Evolutionary conservation across 2,888 invertebrate genomes (phyloP).

Genomic region (Scrobipalpa atriplicella): DNA sequence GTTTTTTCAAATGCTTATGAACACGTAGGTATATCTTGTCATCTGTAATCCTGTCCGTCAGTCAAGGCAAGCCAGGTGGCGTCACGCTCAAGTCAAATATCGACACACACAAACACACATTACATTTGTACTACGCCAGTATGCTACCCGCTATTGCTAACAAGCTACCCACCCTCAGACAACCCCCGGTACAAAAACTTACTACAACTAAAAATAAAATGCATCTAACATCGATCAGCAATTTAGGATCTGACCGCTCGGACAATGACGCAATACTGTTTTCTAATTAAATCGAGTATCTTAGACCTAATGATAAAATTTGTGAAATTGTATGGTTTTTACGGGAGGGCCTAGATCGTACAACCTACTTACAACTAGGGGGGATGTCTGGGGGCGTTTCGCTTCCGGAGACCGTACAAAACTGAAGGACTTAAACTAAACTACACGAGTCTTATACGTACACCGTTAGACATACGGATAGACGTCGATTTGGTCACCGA

Average conservation of each 20-base stretch:
- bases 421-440: conserved; percentile 57
- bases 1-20: neutral
- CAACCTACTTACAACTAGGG: conserved; percentile 69
- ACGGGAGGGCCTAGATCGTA: conserved; percentile 48
- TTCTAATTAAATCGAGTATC: conserved; percentile 40
- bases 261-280: conserved; percentile 57
- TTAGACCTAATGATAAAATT: conserved; percentile 50
- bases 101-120: conserved; percentile 57
- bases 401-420: conserved; percentile 46
- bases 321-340: conserved; percentile 35
- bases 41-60: neutral
- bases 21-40: neutral
- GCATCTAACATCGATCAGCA: conserved; percentile 56
- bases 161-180: conserved; percentile 56
- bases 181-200: conserved; percentile 54
- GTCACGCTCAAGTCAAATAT: conserved; percentile 18
- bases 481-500: conserved; percentile 6
- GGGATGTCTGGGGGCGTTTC: conserved; percentile 56
- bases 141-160: conserved; percentile 68
- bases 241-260: conserved; percentile 57
- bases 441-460: conserved; percentile 56
- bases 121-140: conserved; percentile 80
- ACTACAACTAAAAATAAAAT: conserved; percentile 65
- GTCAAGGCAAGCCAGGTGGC: conserved; percentile 8
- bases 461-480: conserved; percentile 35